phyloP scores from a whole-genome alignment of 2,888 invertebrate species.

The Conops quadrifasciatus region DNA sequence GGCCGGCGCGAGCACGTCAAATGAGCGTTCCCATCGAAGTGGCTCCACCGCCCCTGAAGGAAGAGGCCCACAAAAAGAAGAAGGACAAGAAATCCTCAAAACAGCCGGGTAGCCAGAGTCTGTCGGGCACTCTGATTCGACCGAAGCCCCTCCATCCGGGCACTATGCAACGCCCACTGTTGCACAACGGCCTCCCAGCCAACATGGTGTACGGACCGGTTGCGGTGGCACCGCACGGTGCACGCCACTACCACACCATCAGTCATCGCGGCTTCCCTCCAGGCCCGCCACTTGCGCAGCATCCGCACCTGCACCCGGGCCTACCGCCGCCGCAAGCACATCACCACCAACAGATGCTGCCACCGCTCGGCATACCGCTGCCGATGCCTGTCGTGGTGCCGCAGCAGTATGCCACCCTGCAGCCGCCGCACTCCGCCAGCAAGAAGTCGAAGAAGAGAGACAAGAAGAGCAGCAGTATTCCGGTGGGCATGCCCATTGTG shows the following conservation, averaged over 20 bases:
- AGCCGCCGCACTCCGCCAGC: slow-evolving; percentile 71
- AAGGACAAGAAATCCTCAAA: slow-evolving; percentile 65
- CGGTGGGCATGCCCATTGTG: slow-evolving; percentile 66
- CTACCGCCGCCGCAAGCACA: slow-evolving; percentile 49
- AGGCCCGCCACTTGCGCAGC: slow-evolving; percentile 54
- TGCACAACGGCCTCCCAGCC: slow-evolving; percentile 51
- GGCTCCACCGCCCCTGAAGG: slow-evolving; percentile 82
- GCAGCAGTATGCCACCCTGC: slow-evolving; percentile 73
- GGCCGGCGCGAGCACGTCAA: slow-evolving; percentile 81
- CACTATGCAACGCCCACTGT: slow-evolving; percentile 55
- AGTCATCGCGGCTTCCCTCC: slow-evolving; percentile 65
- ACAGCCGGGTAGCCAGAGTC: slow-evolving; percentile 60
- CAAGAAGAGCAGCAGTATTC: slow-evolving; percentile 62
- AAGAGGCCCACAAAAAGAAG: slow-evolving; percentile 71
- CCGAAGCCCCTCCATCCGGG: slow-evolving; percentile 65
- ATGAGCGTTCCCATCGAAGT: slow-evolving; percentile 81
- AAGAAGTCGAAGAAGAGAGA: slow-evolving; percentile 67
- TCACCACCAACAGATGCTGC: slow-evolving; percentile 52
- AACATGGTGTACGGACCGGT: slow-evolving; percentile 65
- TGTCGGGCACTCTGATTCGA: slow-evolving; percentile 64
- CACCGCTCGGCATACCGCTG: slow-evolving; percentile 61
- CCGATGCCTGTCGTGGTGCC: slow-evolving; percentile 66
- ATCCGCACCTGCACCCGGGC: slow-evolving; percentile 54
- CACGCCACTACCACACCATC: slow-evolving; percentile 67
- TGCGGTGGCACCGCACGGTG: slow-evolving; percentile 43